These are phyloP conservation scores for Sycophila sp. DNA, from an alignment of 1,140 invertebrate species.

Conservation along the genomic window DNA sequence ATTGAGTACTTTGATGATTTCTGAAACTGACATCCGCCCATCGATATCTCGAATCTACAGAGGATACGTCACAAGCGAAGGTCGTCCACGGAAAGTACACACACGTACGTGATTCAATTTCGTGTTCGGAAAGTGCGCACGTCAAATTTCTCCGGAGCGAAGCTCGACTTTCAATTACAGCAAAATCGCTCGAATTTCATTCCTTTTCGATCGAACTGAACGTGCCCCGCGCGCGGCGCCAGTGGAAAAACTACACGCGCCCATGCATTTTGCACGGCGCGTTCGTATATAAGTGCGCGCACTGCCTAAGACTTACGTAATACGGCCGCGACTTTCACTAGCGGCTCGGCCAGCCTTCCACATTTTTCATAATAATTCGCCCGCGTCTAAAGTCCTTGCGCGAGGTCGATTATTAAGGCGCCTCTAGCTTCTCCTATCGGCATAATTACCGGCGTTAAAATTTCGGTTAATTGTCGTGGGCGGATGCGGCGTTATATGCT, in stretches of 20 bases:
- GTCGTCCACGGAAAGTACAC: too few species aligned
- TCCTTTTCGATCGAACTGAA: neutral
- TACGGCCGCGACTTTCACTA: conserved; percentile 28
- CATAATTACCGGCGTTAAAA: neutral
- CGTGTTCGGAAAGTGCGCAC: neutral
- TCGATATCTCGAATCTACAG: too few species aligned
- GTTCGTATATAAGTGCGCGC: neutral
- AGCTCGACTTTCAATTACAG: conserved; percentile 5
- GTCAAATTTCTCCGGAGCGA: neutral
- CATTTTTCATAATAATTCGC: conserved; percentile 15
- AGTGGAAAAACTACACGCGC: neutral
- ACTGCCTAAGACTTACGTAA: conserved; percentile 27
- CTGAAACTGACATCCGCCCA: too few species aligned
- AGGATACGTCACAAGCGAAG: too few species aligned
- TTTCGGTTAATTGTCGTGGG: neutral
- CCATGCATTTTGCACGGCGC: neutral
- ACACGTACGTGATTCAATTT: too few species aligned
- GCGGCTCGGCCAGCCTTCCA: neutral
- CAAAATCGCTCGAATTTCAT: neutral
- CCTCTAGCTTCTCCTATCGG: neutral
- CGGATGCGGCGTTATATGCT: neutral
- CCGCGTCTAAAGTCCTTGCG: conserved; percentile 9
- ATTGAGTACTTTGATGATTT: too few species aligned
- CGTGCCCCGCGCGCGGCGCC: conserved; percentile 11
- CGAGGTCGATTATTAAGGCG: conserved; percentile 22